Conservation (phyloP, 2,797 vertebrate species). For the Moxostoma hubbsi region DNA sequence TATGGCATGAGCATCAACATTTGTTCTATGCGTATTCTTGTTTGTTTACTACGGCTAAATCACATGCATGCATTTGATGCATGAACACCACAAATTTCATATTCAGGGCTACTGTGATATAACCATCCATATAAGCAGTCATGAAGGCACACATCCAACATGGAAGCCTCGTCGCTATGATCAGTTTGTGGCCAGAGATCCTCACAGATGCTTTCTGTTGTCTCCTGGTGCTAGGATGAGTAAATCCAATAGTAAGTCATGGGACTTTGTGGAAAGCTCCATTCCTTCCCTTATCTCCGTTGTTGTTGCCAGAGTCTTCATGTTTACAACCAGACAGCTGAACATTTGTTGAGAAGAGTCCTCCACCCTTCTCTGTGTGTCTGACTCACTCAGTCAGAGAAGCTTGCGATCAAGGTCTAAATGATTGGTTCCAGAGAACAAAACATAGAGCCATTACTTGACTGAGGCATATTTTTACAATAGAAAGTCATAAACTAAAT, state of each 20-base stretch:
- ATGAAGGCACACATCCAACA: slow-evolving; percentile 17
- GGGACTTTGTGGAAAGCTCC: slow-evolving; percentile 39
- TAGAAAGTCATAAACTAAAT: too few relatives aligned
- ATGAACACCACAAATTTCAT: slow-evolving; percentile 6
- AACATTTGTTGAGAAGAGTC: slow-evolving; percentile 46
- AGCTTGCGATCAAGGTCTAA: too few relatives aligned
- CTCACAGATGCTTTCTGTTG: slow-evolving; percentile 22
- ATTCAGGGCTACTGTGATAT: slow-evolving; percentile 15
- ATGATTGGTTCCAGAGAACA: too few relatives aligned
- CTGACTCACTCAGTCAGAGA: too few relatives aligned
- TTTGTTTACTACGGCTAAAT: slow-evolving; percentile 26
- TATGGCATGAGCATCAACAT: not conserved
- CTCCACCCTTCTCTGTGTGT: not conserved
- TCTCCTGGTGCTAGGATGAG: slow-evolving; percentile 15
- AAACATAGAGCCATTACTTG: too few relatives aligned
- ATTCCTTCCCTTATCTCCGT: slow-evolving; percentile 49
- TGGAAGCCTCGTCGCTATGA: slow-evolving; percentile 5
- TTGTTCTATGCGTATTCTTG: not conserved
- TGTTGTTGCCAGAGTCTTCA: slow-evolving; percentile 48
- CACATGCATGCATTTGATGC: slow-evolving; percentile 2
- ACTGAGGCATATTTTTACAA: too few relatives aligned
- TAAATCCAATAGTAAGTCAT: slow-evolving; percentile 49
- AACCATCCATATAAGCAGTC: slow-evolving; percentile 1
- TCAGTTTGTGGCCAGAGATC: slow-evolving; percentile 34
- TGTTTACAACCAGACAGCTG: slow-evolving; percentile 51